Evolutionary conservation across 2,113 vertebrate genomes (phyloP).

Genomic region (Melanerpes aurifrons): DNA sequence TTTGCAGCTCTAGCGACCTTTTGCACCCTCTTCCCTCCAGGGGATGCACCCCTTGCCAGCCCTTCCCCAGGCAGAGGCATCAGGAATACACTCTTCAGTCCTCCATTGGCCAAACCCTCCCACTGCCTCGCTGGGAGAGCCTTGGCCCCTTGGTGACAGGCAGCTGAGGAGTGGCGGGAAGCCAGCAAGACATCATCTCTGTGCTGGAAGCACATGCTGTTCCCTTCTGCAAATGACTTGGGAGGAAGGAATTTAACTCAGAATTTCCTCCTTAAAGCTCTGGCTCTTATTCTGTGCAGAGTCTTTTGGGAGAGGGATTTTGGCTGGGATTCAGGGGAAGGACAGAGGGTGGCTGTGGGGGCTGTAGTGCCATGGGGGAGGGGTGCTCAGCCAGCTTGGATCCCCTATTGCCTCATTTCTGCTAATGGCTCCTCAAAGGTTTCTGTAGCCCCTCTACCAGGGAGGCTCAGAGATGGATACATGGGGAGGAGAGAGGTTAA

Average conservation of each 20-base stretch:
- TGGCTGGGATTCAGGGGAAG: background rate
- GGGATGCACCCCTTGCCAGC: background rate
- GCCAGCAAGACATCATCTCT: conserved; percentile 32
- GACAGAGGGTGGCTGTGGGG: background rate
- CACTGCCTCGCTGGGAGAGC: background rate
- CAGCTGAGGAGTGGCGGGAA: background rate
- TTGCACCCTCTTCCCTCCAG: background rate
- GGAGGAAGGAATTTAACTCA: conserved; percentile 56
- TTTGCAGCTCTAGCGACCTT: background rate
- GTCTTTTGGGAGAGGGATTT: background rate
- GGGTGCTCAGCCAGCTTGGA: background rate
- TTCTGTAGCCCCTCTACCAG: background rate
- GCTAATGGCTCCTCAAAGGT: background rate
- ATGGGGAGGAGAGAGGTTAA: background rate
- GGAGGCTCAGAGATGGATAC: background rate
- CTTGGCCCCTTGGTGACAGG: background rate
- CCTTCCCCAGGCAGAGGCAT: background rate
- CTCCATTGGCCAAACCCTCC: background rate
- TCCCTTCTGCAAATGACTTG: conserved; percentile 10
- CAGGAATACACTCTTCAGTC: background rate
- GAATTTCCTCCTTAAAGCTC: conserved; percentile 29
- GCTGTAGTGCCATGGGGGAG: background rate
- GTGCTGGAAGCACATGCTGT: conserved; percentile 47
- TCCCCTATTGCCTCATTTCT: background rate
- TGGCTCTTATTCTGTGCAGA: background rate